phyloP scores from a whole-genome alignment of 2,888 invertebrate species.

The Drymonia ruficornis region DNA sequence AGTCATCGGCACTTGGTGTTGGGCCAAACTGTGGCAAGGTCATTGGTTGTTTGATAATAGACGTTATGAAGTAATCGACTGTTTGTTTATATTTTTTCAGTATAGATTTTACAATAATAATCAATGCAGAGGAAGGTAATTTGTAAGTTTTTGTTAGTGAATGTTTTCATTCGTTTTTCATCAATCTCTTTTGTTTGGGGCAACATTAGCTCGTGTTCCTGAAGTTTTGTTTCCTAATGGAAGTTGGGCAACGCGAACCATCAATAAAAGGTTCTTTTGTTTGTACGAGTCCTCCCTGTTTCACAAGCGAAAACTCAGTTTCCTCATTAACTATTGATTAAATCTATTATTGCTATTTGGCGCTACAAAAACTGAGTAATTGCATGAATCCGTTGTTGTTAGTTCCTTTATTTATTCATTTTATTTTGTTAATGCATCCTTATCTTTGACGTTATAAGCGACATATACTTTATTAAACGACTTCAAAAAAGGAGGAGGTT shows the following conservation, averaged over 20 bases:
- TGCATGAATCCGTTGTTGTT: slow-evolving; percentile 30
- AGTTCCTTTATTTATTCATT: slow-evolving; percentile 32
- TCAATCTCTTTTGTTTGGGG: neutral
- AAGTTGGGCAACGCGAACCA: neutral
- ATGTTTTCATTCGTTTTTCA: neutral
- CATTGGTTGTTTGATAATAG: slow-evolving; percentile 75
- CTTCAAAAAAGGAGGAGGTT: too few relatives aligned
- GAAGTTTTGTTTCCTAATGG: neutral
- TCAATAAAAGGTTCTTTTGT: slow-evolving; percentile 11
- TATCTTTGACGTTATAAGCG: slow-evolving; percentile 22
- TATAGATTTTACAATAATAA: slow-evolving; percentile 13
- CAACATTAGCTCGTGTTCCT: neutral
- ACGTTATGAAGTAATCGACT: slow-evolving; percentile 69
- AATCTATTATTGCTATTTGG: slow-evolving; percentile 38
- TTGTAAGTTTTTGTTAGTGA: neutral
- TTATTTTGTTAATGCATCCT: slow-evolving; percentile 13
- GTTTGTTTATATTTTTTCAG: slow-evolving; percentile 74
- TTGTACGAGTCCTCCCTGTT: slow-evolving; percentile 20
- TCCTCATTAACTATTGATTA: slow-evolving; percentile 37
- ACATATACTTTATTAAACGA: neutral
- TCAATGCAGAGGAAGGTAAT: neutral
- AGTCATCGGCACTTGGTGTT: slow-evolving; percentile 78
- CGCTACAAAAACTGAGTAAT: slow-evolving; percentile 40
- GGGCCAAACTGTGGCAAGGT: slow-evolving; percentile 80
- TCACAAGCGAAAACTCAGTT: slow-evolving; percentile 29